Conservation (phyloP, 2,113 vertebrate genomes). For the Aleadryas rufinucha region DNA sequence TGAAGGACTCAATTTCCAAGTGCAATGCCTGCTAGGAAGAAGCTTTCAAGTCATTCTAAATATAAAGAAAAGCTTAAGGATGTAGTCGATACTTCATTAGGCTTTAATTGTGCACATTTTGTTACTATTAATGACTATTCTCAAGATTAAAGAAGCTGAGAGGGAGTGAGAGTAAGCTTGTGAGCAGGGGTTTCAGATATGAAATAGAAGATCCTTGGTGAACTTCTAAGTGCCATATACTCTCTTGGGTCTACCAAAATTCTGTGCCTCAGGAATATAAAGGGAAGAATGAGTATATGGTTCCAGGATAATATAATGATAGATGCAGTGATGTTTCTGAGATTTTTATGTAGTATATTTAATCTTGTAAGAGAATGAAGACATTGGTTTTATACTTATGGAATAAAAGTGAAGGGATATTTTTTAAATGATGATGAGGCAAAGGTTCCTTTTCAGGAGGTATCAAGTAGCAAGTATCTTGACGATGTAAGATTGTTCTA, state of each 20-base stretch:
- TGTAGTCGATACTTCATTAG: background rate
- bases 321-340: background rate
- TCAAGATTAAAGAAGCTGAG: background rate
- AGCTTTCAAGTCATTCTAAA: background rate
- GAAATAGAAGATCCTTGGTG: background rate
- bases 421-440: background rate
- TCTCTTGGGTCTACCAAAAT: background rate
- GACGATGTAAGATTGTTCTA: background rate
- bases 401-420: background rate
- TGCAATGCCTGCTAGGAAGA: background rate
- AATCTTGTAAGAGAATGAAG: background rate
- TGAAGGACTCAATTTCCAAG: background rate
- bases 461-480: background rate
- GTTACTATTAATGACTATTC: background rate
- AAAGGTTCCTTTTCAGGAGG: background rate
- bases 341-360: background rate
- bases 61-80: background rate
- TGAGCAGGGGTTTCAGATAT: background rate
- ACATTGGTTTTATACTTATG: background rate
- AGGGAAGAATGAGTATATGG: background rate
- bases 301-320: background rate
- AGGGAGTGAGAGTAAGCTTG: background rate
- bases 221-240: background rate
- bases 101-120: background rate
- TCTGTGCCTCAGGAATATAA: background rate